Evolutionary conservation across 1,140 invertebrate genomes (phyloP).

Genomic region (Heliothis virescens): DNA sequence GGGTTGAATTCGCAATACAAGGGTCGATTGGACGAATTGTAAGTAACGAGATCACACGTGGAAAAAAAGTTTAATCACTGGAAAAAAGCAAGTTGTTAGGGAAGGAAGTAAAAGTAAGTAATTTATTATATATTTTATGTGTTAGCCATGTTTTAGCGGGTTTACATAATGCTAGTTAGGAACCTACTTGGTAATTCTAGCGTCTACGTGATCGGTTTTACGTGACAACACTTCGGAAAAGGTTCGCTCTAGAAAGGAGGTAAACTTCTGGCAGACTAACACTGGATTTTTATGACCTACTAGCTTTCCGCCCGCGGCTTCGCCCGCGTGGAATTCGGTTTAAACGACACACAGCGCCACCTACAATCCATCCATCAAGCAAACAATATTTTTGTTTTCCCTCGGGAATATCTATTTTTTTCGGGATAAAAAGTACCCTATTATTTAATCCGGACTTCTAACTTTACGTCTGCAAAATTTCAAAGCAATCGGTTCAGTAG

Average conservation of each 20-base stretch:
- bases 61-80: constrained; percentile 48
- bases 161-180: constrained; percentile 10
- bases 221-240: background rate
- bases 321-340: too few species aligned
- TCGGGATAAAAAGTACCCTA: too few species aligned
- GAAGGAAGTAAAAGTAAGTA: constrained; percentile 31
- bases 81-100: constrained; percentile 43
- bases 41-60: constrained; percentile 37
- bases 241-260: background rate
- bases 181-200: constrained; percentile 9
- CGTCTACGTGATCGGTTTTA: background rate
- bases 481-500: too few species aligned
- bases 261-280: background rate
- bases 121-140: constrained; percentile 50
- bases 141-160: constrained; percentile 49
- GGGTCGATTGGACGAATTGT: background rate
- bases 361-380: too few species aligned
- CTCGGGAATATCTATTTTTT: too few species aligned
- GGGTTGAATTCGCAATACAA: background rate
- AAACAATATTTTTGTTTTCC: too few species aligned
- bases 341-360: too few species aligned
- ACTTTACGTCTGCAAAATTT: too few species aligned
- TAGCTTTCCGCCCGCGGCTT: too few species aligned
- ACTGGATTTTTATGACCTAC: too few species aligned
- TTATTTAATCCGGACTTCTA: too few species aligned